Evolutionary conservation across 2,797 vertebrate species (phyloP).

Genomic region (Columba guinea): DNA sequence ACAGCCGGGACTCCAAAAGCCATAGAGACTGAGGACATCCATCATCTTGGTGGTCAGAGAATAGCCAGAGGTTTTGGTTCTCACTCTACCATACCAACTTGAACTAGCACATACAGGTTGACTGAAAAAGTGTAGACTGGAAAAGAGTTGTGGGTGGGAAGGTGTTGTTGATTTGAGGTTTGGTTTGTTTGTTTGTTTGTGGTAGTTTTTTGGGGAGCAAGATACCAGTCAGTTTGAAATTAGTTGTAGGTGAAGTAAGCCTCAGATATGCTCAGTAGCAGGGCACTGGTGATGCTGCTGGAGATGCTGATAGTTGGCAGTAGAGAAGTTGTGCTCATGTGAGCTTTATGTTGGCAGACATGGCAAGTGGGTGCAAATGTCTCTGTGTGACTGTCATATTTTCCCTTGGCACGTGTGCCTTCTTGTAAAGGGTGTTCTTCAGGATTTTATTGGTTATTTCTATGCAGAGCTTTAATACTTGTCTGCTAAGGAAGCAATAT

Average conservation of each 20-base stretch:
- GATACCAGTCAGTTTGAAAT: neutral
- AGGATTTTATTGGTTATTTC: neutral
- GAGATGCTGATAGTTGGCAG: neutral
- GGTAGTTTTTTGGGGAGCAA: neutral
- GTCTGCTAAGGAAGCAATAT: neutral
- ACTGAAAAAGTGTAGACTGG: neutral
- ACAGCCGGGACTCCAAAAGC: neutral
- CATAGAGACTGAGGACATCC: neutral
- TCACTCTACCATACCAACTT: neutral
- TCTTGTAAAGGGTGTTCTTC: neutral
- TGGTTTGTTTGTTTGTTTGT: neutral
- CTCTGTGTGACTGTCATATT: neutral
- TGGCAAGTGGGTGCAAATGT: no score
- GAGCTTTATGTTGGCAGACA: neutral
- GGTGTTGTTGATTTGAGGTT: neutral
- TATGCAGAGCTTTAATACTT: neutral
- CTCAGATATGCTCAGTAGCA: neutral
- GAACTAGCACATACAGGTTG: neutral
- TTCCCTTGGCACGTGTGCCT: accelerated
- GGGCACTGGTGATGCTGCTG: neutral
- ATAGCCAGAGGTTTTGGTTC: neutral
- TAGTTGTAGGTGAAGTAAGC: neutral
- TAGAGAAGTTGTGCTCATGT: neutral
- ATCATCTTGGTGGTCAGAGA: neutral
- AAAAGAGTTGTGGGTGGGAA: neutral